Evolutionary conservation across 2,113 vertebrate species (phyloP).

Genomic region (Sinosuthora webbiana): DNA sequence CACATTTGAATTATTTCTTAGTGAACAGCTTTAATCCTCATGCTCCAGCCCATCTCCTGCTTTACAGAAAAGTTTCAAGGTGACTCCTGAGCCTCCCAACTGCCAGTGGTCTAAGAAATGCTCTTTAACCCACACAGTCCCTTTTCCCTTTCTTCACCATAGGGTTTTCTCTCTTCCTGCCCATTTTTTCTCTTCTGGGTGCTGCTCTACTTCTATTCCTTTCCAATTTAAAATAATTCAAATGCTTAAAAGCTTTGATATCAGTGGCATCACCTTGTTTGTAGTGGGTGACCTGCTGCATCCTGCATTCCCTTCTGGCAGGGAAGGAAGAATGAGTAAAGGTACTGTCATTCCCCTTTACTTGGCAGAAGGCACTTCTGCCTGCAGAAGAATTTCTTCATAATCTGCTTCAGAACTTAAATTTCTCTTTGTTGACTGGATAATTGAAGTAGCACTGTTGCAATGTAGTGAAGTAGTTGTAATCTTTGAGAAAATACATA

Average conservation of each 20-base stretch:
- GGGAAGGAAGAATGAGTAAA: neutral
- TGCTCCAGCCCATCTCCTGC: neutral
- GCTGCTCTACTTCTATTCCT: neutral
- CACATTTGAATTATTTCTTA: neutral
- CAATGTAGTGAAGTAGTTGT: neutral
- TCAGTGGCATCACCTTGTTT: neutral
- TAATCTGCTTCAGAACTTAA: neutral
- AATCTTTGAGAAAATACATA: neutral
- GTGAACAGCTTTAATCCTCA: neutral
- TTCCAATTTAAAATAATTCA: neutral
- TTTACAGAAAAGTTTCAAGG: neutral
- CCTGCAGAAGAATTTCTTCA: neutral
- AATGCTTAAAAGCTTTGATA: neutral
- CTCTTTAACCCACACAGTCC: neutral
- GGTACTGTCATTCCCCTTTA: neutral
- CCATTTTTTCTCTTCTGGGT: neutral
- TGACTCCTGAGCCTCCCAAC: neutral
- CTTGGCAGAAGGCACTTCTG: neutral
- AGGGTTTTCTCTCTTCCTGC: neutral
- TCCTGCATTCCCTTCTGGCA: neutral
- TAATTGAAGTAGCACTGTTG: neutral
- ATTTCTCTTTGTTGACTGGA: neutral
- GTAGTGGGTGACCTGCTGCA: neutral
- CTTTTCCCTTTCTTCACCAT: neutral
- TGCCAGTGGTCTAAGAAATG: neutral